Base-by-base conservation (phyloP, 2,888 invertebrate species). In the Agrochola macilenta region DNA sequence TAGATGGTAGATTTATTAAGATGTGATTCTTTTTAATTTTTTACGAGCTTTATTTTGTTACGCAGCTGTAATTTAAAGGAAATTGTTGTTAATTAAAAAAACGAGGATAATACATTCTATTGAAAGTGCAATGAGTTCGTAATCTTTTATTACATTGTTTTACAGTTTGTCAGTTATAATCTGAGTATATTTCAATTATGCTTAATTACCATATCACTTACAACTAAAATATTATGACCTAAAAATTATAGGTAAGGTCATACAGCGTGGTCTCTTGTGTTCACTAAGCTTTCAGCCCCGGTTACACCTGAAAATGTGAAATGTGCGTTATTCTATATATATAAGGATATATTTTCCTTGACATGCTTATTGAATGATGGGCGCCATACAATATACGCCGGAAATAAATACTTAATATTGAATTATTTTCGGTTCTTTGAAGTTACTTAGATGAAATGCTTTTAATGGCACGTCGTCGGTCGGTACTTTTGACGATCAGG, bases 251-350 rank as follows among this genome's bases (percentile, higher is more conserved):
- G 52, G 20, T 63, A 54, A 54, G 71, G 82, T 91, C 89, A 94
- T 39, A 92, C 90, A 46, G 91, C 85, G 77, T 93, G 89, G 70
- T 94, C 94, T 81, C 93, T 90, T 5, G 93, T 93, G 79, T 93
- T 93, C 79, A 92, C 88, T 72, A 93, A 81, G 82, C 93, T 94
- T 66, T 95, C 94, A 43, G 91, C 94, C 20, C 87, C 93, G 26
- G 94, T 94, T 30, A 92, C 81, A 76, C 94, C 94, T 94, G 93
- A 69, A 92, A 60, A 77, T 74, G 73, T 54, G 46, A 81, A 79
- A 74, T 57, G 20, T 43, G 60, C 73, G 69, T 82, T 82, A 82
- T 80, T 74, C 39, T 17, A 52, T 17, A 17, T 3, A 0, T n/a
- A 7, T 54, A 49, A 69, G 46, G 57, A 14, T n/a, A 57, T 30